Evolutionary conservation across 2,113 vertebrate species (phyloP).

Genomic region (Ploceus nigricollis): DNA sequence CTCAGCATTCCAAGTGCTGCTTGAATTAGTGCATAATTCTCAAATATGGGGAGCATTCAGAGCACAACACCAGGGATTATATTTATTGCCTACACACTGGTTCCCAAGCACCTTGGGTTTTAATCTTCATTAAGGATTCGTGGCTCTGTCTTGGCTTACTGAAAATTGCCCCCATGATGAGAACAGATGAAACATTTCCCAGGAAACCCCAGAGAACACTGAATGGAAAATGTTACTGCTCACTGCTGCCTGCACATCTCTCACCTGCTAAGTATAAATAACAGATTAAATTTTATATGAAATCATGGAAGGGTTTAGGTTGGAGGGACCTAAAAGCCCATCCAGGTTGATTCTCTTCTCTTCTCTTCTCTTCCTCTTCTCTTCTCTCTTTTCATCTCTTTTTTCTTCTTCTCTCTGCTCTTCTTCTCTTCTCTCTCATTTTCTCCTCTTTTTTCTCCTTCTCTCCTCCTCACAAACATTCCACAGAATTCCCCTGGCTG

Average conservation of each 20-base stretch:
- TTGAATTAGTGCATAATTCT: neutral
- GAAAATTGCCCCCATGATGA: neutral
- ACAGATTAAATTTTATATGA: neutral
- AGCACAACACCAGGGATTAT: neutral
- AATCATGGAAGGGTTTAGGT: neutral
- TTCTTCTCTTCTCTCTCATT: too few species aligned
- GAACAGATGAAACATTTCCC: neutral
- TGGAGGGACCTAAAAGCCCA: neutral
- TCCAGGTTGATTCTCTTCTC: neutral
- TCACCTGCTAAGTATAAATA: neutral
- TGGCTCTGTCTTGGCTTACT: neutral
- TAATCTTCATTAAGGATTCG: neutral
- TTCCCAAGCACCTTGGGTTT: neutral
- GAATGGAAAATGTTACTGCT: neutral
- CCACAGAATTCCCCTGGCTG: neutral
- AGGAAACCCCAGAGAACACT: neutral
- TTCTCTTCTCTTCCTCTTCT: too few species aligned
- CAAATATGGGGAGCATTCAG: neutral
- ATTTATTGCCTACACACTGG: neutral
- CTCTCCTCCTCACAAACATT: neutral
- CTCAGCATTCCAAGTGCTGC: neutral
- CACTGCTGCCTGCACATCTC: neutral
- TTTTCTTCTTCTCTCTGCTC: too few species aligned
- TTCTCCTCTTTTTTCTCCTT: fast-evolving
- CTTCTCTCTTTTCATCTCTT: neutral